Conservation (phyloP, 2,797 vertebrate genomes). For the Acipenser oxyrinchus region DNA sequence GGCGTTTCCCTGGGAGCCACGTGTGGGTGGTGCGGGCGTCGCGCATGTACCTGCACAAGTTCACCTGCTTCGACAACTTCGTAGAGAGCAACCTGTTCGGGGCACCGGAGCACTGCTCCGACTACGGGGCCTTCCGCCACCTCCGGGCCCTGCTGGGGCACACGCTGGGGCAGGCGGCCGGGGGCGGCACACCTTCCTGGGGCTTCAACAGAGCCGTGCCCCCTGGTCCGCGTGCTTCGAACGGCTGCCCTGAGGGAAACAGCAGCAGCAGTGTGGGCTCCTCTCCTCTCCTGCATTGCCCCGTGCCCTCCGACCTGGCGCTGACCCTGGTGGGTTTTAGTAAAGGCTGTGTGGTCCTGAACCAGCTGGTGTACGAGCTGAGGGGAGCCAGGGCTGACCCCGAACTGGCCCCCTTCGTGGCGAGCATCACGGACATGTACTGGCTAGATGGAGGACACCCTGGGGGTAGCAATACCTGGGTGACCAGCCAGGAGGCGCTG, state of each 20-base stretch:
- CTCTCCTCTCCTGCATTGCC: slow-evolving; percentile 17
- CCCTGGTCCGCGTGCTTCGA: slow-evolving; percentile 40
- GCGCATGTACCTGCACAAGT: slow-evolving; percentile 90
- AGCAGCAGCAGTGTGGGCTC: slow-evolving; percentile 44
- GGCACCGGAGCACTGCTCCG: slow-evolving; percentile 75
- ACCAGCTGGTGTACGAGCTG: slow-evolving; percentile 88
- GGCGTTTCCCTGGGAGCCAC: slow-evolving; percentile 70
- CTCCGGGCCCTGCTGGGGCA: slow-evolving; percentile 79
- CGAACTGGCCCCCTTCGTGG: slow-evolving; percentile 60
- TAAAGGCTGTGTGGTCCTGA: slow-evolving; percentile 96
- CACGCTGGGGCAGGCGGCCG: slow-evolving; percentile 65
- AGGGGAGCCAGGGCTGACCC: slow-evolving; percentile 71
- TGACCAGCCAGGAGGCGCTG: slow-evolving; percentile 73
- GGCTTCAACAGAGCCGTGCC: slow-evolving; percentile 2
- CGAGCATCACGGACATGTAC: slow-evolving; percentile 74
- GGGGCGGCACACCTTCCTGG: slow-evolving; percentile 41
- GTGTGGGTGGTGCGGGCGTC: slow-evolving; percentile 89
- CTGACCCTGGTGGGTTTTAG: slow-evolving; percentile 90
- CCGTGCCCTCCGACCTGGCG: slow-evolving; percentile 41
- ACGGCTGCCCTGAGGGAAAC: slow-evolving; percentile 45
- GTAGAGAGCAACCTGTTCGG: slow-evolving; percentile 92
- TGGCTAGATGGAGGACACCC: slow-evolving; percentile 97
- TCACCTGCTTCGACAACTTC: slow-evolving; percentile 94
- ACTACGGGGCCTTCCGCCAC: slow-evolving; percentile 74
- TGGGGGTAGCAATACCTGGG: slow-evolving; percentile 89